Percentiles rank a stretch among this genome's conserved stretches.
Conservation (phyloP, 2,888 invertebrate species). For the Phragmatobia fuliginosa region DNA sequence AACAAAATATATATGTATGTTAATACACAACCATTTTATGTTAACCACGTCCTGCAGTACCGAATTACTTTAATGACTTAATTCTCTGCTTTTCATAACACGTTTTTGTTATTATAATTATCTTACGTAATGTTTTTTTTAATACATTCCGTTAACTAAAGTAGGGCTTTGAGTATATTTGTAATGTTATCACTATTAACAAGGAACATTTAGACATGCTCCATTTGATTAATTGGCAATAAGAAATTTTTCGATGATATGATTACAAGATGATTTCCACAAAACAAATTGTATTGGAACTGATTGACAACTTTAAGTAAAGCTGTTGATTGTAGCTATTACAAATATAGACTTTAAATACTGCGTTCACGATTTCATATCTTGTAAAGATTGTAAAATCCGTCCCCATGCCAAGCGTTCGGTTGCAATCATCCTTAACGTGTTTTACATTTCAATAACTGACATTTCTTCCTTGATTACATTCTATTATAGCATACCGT, state of each 20-base stretch:
- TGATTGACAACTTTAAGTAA: no score
- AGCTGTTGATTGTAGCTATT: no score
- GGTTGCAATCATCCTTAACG: no score
- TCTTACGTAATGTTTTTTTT: slow-evolving; percentile 26
- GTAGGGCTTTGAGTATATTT: slow-evolving; percentile 16
- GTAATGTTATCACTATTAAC: slow-evolving; percentile 8
- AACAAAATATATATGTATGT: neutral
- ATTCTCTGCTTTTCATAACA: slow-evolving; percentile 41
- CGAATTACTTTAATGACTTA: slow-evolving; percentile 54
- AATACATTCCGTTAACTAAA: slow-evolving; percentile 28
- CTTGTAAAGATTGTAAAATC: no score
- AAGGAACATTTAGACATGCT: neutral
- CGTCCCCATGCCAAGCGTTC: no score
- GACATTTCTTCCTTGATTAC: neutral
- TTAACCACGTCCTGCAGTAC: slow-evolving; percentile 22
- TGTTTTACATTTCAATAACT: neutral
- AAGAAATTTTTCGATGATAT: no score
- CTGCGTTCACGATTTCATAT: no score
- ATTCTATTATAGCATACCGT: neutral
- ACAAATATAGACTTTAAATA: no score
- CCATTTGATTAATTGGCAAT: no score
- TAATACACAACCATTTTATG: slow-evolving; percentile 22
- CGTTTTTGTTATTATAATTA: slow-evolving; percentile 29
- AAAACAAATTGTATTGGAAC: no score
- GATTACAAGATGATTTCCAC: neutral